Base-by-base conservation (phyloP, 1,140 invertebrate genomes). In the Neuroterus valhalla region DNA sequence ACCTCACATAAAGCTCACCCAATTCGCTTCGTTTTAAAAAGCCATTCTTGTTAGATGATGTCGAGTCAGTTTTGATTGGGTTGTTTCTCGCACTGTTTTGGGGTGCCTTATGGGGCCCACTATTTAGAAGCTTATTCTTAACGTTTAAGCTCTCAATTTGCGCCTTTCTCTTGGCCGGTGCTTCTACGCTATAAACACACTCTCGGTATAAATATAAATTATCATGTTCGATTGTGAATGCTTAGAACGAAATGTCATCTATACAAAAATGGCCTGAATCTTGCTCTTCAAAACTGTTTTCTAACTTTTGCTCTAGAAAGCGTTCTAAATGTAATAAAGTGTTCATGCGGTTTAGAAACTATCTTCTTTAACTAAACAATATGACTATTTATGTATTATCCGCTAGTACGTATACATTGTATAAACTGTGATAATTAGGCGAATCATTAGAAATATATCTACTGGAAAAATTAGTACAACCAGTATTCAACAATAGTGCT, bases 1-100 rank as follows among this genome's bases (percentile, higher is more conserved):
- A 90, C 89, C 89, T 90, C 88, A 90, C 84, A 88, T 88, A 90
- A 86, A 90, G 89, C 86, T 90, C 89, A 84, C 89, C 89, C 89
- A 90, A 90, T 89, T 90, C 88, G 83, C 84, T 84, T 84, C 83
- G 84, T 88, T 83, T 90, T 87, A 90, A 87, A 84, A 87, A 88
- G 86, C 87, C 88, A 83, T 86, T 89, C 86, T 87, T 89, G 86
- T 83, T 70, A 82, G 86, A 84, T 68, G 81, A 83, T 80, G 84
- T 86, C 23, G 83, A 52, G 81, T 87, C 85, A 77, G 83, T 81
- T 86, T 84, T 84, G 83, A 84, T 78, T 73, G 80, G 77, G 77
- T 77, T 81, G 77, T 84, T 83, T 84, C 80, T 87, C 72, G 81
- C 78, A 79, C 80, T 75, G 77, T 84, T 88, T 84, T 83, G 86